Evolutionary conservation across 2,113 vertebrate genomes (phyloP).

Genomic region (Nyctibius bracteatus): DNA sequence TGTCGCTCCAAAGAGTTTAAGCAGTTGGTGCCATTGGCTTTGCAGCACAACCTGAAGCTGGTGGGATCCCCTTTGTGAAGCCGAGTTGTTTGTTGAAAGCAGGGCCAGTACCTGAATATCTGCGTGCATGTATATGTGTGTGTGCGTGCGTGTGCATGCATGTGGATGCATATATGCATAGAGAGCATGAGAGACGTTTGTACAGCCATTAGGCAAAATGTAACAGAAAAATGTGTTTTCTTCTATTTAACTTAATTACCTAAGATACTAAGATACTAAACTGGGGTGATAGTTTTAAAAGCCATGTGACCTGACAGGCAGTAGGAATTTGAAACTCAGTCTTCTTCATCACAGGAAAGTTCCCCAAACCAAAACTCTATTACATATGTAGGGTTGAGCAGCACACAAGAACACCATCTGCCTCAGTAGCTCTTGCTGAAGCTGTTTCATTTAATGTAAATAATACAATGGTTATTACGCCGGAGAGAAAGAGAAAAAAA

Average conservation of each 20-base stretch:
- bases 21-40: accelerated
- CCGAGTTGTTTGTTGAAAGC: background rate
- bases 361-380: background rate
- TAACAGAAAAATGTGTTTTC: background rate
- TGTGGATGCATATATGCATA: background rate
- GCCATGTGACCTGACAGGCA: background rate
- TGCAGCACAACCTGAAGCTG: background rate
- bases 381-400: background rate
- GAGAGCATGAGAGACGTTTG: background rate
- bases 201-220: background rate
- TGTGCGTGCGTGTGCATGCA: too few relatives aligned
- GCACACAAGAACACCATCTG: accelerated
- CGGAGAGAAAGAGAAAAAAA: background rate
- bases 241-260: background rate
- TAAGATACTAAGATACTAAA: background rate
- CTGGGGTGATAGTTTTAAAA: background rate
- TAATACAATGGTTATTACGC: background rate
- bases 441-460: background rate
- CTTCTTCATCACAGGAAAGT: background rate
- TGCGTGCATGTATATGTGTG: too few relatives aligned
- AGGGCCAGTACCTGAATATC: too few relatives aligned
- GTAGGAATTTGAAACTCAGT: background rate
- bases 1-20: background rate
- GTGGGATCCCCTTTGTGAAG: background rate
- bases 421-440: background rate